Evolutionary conservation across 2,797 vertebrate species (phyloP).

Genomic region (Sitta carolinensis): DNA sequence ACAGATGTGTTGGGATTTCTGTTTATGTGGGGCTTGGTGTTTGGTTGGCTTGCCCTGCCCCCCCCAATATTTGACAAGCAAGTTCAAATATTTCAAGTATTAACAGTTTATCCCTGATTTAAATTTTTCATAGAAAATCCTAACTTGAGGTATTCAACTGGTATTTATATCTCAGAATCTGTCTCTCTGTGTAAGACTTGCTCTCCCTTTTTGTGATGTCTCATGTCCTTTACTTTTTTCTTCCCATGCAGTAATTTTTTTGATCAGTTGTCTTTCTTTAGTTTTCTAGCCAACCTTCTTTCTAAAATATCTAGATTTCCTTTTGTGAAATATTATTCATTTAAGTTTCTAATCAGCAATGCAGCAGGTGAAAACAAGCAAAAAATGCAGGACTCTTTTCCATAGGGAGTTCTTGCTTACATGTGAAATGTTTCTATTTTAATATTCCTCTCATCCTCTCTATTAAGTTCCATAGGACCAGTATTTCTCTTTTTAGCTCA

Average conservation of each 20-base stretch:
- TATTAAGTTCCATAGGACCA: background rate
- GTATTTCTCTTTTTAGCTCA: background rate
- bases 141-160: background rate
- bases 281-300: background rate
- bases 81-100: background rate
- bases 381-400: background rate
- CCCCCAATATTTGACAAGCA: rapidly evolving
- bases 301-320: background rate
- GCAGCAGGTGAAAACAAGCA: background rate
- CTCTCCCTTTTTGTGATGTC: background rate
- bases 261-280: background rate
- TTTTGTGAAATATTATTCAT: background rate
- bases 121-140: background rate
- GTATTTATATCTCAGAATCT: background rate
- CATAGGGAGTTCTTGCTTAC: background rate
- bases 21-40: background rate
- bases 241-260: background rate
- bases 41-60: rapidly evolving
- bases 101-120: background rate
- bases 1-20: background rate
- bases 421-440: background rate
- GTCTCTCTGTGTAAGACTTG: background rate
- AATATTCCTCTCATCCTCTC: background rate
- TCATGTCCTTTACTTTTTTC: background rate
- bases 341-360: background rate